Evolutionary conservation across 2,113 vertebrate species (phyloP).

Genomic region (Sphaerodactylus townsendi): DNA sequence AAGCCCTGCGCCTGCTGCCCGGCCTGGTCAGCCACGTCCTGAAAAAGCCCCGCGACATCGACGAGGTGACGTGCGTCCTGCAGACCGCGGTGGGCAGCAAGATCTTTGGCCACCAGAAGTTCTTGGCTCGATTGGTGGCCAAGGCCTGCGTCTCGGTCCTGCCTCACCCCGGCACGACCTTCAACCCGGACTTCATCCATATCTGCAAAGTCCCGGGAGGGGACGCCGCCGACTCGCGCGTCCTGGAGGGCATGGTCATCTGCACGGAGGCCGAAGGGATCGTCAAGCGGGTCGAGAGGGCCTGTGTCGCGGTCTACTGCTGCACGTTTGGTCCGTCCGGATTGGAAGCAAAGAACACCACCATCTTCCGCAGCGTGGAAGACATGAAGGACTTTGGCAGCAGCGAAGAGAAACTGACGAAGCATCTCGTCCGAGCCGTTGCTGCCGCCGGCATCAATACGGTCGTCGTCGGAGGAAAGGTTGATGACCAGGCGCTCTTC

Average conservation of each 20-base stretch:
- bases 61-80: neutral
- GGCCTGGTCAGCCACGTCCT: neutral
- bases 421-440: neutral
- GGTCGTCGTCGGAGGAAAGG: slow-evolving; percentile 15
- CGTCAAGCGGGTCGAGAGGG: neutral
- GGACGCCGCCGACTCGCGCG: neutral
- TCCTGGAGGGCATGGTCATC: slow-evolving; percentile 20
- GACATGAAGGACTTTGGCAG: neutral
- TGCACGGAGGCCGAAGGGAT: slow-evolving; percentile 3
- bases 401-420: neutral
- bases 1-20: slow-evolving; percentile 18
- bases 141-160: neutral
- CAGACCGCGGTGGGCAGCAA: slow-evolving; percentile 6
- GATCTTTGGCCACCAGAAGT: neutral
- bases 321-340: slow-evolving; percentile 25
- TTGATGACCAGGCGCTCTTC: neutral
- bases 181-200: neutral
- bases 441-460: neutral
- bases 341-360: neutral
- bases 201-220: slow-evolving; percentile 17
- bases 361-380: neutral
- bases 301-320: neutral
- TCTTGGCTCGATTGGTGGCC: slow-evolving; percentile 27
- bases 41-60: neutral
- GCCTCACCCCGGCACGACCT: neutral